phyloP scores from a whole-genome alignment of 2,888 invertebrate species.

The Thecophora atra region DNA sequence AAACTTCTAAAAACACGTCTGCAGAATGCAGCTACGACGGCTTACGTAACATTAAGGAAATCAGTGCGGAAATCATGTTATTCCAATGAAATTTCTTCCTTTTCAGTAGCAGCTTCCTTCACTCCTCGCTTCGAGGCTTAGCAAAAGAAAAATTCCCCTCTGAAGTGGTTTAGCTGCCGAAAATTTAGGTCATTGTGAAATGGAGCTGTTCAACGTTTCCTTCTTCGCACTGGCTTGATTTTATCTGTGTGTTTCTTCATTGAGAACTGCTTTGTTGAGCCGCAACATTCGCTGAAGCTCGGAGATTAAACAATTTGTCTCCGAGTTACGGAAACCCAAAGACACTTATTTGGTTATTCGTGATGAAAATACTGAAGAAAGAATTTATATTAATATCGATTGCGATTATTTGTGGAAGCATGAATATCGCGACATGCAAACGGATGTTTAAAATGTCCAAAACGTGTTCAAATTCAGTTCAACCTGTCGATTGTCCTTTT shows the following conservation, averaged over 20 bases:
- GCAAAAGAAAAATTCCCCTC: constrained; percentile 24
- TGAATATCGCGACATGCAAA: too few species aligned
- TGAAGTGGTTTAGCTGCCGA: constrained; percentile 31
- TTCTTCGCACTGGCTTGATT: neutral
- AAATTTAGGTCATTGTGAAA: constrained; percentile 25
- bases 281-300: neutral
- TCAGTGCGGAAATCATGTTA: constrained; percentile 45
- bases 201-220: neutral
- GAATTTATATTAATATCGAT: too few species aligned
- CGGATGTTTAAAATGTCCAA: too few species aligned
- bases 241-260: neutral
- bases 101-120: neutral
- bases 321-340: too few species aligned
- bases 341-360: too few species aligned
- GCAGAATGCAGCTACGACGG: neutral
- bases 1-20: constrained; percentile 13
- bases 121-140: neutral
- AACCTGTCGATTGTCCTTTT: neutral
- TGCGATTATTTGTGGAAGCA: too few species aligned
- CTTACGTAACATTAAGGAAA: constrained; percentile 24
- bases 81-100: constrained; percentile 43
- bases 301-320: neutral
- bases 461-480: neutral
- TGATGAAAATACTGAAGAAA: too few species aligned
- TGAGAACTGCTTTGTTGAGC: neutral